These are phyloP conservation scores for Cynopterus brachyotis DNA, from an alignment of 2,113 vertebrate genomes.

Conservation along the genomic window DNA sequence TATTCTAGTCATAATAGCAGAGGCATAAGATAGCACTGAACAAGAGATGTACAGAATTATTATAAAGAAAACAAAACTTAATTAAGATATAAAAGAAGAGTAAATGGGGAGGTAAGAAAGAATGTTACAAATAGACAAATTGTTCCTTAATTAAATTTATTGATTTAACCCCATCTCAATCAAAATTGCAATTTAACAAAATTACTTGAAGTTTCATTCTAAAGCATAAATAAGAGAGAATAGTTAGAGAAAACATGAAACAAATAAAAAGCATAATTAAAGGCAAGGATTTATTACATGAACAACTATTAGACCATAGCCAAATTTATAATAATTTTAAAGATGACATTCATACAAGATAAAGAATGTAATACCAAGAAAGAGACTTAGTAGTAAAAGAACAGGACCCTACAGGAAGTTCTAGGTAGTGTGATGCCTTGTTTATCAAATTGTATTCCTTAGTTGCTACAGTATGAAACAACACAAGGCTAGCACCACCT, in stretches of 20 bases:
- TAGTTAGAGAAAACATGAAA: neutral
- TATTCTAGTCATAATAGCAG: neutral
- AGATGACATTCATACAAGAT: neutral
- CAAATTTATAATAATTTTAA: neutral
- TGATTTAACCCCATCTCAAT: neutral
- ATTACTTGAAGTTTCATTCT: neutral
- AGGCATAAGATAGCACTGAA: neutral
- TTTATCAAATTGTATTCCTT: neutral
- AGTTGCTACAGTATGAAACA: neutral
- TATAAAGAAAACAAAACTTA: neutral
- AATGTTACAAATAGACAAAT: neutral
- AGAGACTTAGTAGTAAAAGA: neutral
- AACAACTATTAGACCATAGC: neutral
- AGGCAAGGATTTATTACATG: neutral
- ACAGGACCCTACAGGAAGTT: neutral
- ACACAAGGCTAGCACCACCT: neutral
- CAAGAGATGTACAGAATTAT: neutral
- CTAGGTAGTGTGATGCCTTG: neutral
- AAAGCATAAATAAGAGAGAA: neutral
- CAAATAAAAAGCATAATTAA: neutral
- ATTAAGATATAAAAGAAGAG: neutral
- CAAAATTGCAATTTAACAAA: neutral
- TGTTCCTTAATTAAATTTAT: neutral
- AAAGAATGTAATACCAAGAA: neutral
- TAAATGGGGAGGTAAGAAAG: neutral